Percentiles rank a stretch among this genome's conserved stretches.
Evolutionary conservation across 2,888 invertebrate species (phyloP).

Genomic region (Argyra leucocephala): DNA sequence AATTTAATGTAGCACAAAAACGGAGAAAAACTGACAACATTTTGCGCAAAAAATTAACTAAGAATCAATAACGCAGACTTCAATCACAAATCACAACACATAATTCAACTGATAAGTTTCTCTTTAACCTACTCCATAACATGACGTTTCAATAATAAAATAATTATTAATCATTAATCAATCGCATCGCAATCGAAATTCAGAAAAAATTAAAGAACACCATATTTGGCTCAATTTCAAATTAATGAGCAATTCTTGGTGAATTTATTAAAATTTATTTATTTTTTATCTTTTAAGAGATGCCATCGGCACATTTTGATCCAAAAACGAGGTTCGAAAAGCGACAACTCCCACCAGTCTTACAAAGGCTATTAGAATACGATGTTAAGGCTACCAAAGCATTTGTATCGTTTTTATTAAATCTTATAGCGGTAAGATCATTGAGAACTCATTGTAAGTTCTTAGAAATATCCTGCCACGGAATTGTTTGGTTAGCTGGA

Average conservation of each 20-base stretch:
- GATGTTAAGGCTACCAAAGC: slow-evolving; percentile 35
- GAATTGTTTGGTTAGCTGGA: slow-evolving; percentile 71
- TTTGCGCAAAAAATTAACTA: too few relatives aligned
- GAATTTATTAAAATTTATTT: background rate
- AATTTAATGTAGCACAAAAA: too few relatives aligned
- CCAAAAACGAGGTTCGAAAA: background rate
- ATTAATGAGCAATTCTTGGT: background rate
- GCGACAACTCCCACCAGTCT: background rate
- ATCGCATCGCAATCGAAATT: too few relatives aligned
- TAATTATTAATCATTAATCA: too few relatives aligned
- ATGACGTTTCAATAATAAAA: too few relatives aligned
- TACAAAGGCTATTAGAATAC: slow-evolving; percentile 28
- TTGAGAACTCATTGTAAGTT: slow-evolving; percentile 35
- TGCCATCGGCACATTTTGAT: background rate
- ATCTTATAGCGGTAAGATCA: slow-evolving; percentile 33
- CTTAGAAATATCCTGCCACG: slow-evolving; percentile 70
- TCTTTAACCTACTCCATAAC: too few relatives aligned
- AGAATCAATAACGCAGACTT: too few relatives aligned
- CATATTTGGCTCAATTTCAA: background rate
- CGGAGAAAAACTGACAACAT: too few relatives aligned
- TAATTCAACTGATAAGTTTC: slow-evolving; percentile 1
- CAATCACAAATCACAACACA: too few relatives aligned
- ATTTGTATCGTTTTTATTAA: slow-evolving; percentile 32
- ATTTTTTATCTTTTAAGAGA: background rate
- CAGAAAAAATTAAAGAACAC: background rate